These are phyloP conservation scores for Aricia artaxerxes DNA, from an alignment of 2,888 invertebrate species.

Conservation along the genomic window DNA sequence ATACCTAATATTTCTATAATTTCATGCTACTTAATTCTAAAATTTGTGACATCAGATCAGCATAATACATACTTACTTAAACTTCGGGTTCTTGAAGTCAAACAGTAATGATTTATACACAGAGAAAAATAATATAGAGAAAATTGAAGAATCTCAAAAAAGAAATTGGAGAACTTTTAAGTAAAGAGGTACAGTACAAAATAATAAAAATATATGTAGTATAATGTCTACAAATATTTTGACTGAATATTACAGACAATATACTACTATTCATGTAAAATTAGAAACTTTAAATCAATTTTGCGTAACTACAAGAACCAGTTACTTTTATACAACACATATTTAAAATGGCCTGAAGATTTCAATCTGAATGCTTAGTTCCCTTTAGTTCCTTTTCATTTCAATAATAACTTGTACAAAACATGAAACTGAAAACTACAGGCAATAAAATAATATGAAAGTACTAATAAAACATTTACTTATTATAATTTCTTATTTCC, in stretches of 20 bases:
- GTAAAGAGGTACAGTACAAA: neutral
- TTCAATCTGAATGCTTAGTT: neutral
- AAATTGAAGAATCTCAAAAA: neutral
- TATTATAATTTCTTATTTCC: neutral
- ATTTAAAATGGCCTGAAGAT: neutral
- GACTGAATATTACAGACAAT: neutral
- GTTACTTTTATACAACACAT: neutral
- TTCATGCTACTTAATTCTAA: neutral
- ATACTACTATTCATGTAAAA: neutral
- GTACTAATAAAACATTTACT: neutral
- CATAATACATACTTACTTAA: neutral
- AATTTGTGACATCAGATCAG: slow-evolving; percentile 10
- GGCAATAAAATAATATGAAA: neutral
- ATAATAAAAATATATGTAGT: neutral
- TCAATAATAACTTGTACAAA: neutral
- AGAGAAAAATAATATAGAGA: neutral
- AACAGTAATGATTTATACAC: neutral
- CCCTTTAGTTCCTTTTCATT: neutral
- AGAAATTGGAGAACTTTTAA: too few relatives aligned
- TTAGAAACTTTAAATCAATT: neutral
- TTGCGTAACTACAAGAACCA: neutral
- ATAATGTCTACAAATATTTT: too few relatives aligned
- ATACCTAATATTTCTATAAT: neutral
- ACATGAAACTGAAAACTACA: neutral
- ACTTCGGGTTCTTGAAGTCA: neutral